Conservation (phyloP, 2,797 vertebrate species). For the Sebastiscus albofasciatus region DNA sequence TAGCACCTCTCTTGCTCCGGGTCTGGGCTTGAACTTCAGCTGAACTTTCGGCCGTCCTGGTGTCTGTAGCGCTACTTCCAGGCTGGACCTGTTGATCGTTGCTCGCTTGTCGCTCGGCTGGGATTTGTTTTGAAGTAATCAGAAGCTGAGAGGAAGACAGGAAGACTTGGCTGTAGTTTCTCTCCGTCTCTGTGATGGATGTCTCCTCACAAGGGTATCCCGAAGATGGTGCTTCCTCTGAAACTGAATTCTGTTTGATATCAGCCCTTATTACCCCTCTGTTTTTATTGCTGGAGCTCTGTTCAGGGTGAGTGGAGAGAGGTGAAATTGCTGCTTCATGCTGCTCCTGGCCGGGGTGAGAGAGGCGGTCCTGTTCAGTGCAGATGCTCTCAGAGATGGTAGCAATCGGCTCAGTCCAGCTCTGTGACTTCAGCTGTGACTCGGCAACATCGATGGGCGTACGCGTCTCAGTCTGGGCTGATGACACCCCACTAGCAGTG, state of each 20-base stretch:
- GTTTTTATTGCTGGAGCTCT: constrained; percentile 56
- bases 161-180: constrained; percentile 35
- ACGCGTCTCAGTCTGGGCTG: constrained; percentile 70
- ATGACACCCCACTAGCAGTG: constrained; percentile 74
- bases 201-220: constrained; percentile 46
- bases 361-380: constrained; percentile 60
- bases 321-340: constrained; percentile 56
- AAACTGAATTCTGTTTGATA: constrained; percentile 43
- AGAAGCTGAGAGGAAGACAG: constrained; percentile 34
- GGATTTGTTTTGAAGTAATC: constrained; percentile 43
- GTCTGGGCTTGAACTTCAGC: background rate
- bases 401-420: constrained; percentile 64
- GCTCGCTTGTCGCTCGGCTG: constrained; percentile 32
- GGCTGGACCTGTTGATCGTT: constrained; percentile 76
- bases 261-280: constrained; percentile 36
- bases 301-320: constrained; percentile 42
- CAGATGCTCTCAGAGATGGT: constrained; percentile 64
- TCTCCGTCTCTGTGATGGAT: constrained; percentile 39
- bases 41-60: constrained; percentile 25
- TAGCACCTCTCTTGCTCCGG: background rate
- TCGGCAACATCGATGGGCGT: constrained; percentile 79
- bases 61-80: constrained; percentile 44
- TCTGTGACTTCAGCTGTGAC: constrained; percentile 77
- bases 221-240: constrained; percentile 44
- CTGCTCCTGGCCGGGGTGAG: constrained; percentile 56